Base-by-base conservation (phyloP, 2,888 invertebrate genomes). In the Tenthredo amoena region DNA sequence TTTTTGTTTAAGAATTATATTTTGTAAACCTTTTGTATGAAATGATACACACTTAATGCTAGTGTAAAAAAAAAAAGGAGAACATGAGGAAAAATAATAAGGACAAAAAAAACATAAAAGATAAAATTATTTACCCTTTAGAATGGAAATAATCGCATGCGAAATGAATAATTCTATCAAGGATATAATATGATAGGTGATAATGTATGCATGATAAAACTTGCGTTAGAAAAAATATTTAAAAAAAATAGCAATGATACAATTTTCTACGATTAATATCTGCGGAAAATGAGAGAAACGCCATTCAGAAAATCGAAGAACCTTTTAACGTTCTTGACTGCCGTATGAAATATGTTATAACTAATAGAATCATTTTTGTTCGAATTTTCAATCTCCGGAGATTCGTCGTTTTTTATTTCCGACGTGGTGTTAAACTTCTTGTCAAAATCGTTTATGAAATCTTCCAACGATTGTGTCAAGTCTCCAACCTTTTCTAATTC, bases 281-380 rank as follows among this genome's bases (percentile, higher is more conserved):
- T 68, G 26, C 86, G 83, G 47, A 91, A 84, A 34, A 88, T 83
- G 15, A 86, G 86, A 68, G 89, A 68, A 18, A 92, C 68, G 5
- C 88, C 88, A 0, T 87, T 55, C 0, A 92, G 84, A 31, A 92
- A 85, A 31, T 86, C 76, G 58, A 92, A 92, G 40, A 93, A 88
- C 76, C 88, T 91, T 47, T 89, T 90, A 1, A 91, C 88, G 31
- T 88, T 89, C 31, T 37, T 86, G 15, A 89, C 86, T n/a, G 89
- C 87, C 21, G 79, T 82, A 7, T 85, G 55, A 31, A 92, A 90
- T 71, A 88, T 84, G 18, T 88, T 86, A 0, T 83, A 85, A 31
- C 74, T 87, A 1, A 87, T 37, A 4, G 18, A 40, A 0, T 58
- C 21, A 5, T 21, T 74, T n/a, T 74, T 40, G 18, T n/a, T n/a